Evolutionary conservation across 2,888 invertebrate genomes (phyloP).

Genomic region (Polia nebulosa): DNA sequence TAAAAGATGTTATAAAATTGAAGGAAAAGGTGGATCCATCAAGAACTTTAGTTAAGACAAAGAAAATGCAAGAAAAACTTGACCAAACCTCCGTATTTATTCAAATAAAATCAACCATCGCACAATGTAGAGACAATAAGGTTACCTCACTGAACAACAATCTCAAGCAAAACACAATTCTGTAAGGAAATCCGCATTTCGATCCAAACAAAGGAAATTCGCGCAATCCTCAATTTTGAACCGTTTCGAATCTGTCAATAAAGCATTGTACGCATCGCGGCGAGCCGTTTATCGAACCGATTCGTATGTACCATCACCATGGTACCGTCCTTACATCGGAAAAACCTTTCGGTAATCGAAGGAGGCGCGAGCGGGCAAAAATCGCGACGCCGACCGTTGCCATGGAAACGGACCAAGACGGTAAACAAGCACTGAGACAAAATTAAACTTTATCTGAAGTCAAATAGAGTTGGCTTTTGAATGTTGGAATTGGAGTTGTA

Average conservation of each 20-base stretch:
- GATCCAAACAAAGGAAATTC: constrained; percentile 59
- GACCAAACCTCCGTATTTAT: constrained; percentile 20
- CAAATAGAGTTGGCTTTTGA: constrained; percentile 64
- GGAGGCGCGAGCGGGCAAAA: constrained; percentile 83
- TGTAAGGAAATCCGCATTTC: constrained; percentile 43
- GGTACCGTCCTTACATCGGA: constrained; percentile 74
- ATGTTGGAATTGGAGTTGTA: constrained; percentile 55
- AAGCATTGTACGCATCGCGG: constrained; percentile 65
- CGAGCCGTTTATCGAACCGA: constrained; percentile 65
- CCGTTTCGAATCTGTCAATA: constrained; percentile 72
- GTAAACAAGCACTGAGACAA: constrained; percentile 64
- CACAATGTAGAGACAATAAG: constrained; percentile 25
- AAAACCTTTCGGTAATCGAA: constrained; percentile 83
- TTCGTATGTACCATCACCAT: constrained; percentile 56
- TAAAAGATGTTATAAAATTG: neutral
- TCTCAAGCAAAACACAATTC: constrained; percentile 44
- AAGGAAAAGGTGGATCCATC: neutral
- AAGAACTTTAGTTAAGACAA: constrained; percentile 4
- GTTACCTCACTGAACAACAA: constrained; percentile 42
- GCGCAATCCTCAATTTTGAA: constrained; percentile 63
- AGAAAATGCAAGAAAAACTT: constrained; percentile 14
- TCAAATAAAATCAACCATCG: constrained; percentile 51
- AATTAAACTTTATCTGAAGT: constrained; percentile 61
- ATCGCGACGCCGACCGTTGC: constrained; percentile 83
- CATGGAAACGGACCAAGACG: constrained; percentile 76